A percentile compares a stretch with the other conserved stretches of the same genome.
phyloP scores from a whole-genome alignment of 2,113 vertebrate species.

The Eptatretus burgeri region DNA sequence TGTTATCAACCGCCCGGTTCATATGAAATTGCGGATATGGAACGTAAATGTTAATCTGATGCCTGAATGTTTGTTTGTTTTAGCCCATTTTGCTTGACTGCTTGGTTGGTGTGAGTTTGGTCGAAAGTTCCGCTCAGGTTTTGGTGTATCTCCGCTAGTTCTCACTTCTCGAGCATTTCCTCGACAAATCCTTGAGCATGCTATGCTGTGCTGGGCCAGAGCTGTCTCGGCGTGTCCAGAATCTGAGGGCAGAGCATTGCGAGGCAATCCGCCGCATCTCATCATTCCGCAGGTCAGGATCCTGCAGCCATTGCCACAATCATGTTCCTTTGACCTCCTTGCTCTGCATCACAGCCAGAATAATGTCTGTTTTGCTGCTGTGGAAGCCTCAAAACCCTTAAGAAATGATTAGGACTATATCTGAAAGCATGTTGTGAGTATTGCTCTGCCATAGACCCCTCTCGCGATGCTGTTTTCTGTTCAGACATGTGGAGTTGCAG shows the following conservation, averaged over 20 bases:
- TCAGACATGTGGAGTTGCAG: background rate
- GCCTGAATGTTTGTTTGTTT: conserved; percentile 9
- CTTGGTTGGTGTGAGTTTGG: background rate
- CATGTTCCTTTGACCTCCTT: background rate
- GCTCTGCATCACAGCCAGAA: background rate
- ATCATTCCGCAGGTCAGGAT: conserved; percentile 15
- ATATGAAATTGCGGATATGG: too few relatives aligned
- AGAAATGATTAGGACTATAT: too few relatives aligned
- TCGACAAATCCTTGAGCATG: conserved; percentile 47
- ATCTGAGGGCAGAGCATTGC: conserved; percentile 28
- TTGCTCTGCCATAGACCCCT: conserved; percentile 7
- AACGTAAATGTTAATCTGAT: background rate
- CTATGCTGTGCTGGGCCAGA: conserved; percentile 37
- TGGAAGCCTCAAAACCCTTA: background rate
- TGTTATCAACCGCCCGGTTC: conserved; percentile 7
- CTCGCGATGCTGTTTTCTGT: background rate
- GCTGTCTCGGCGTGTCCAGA: conserved; percentile 18
- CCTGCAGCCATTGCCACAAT: background rate
- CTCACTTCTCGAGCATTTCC: conserved; percentile 58
- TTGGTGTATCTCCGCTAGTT: conserved; percentile 20
- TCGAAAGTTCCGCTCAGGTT: too few relatives aligned
- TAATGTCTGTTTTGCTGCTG: background rate
- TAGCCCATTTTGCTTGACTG: background rate
- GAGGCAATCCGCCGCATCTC: conserved; percentile 44
- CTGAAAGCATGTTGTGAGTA: background rate